Conservation (phyloP, 2,113 vertebrate genomes). For the Baryphthengus martii region DNA sequence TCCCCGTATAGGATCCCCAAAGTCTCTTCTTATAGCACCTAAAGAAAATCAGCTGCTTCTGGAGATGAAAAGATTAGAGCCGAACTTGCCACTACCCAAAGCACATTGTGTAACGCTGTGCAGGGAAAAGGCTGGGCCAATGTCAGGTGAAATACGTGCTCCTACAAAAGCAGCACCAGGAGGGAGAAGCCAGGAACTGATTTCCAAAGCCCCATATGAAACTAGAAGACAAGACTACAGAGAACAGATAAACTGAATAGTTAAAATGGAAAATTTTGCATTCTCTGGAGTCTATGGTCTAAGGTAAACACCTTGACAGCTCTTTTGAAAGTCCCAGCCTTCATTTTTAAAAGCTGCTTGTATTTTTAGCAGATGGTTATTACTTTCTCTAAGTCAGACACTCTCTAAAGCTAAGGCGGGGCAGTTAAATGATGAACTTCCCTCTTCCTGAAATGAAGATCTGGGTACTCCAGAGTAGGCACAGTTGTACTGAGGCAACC, state of each 20-base stretch:
- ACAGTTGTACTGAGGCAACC: not conserved
- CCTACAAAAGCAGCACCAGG: not conserved
- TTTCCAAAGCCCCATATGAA: not conserved
- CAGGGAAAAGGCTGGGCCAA: not conserved
- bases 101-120: not conserved
- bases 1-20: not conserved
- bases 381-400: not conserved
- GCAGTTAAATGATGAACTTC: not conserved
- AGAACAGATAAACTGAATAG: not conserved
- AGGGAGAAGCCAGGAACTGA: not conserved
- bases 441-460: not conserved
- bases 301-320: not conserved
- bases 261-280: not conserved
- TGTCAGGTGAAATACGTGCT: not conserved
- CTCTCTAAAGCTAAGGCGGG: not conserved
- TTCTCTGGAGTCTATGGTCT: not conserved
- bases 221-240: not conserved
- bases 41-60: constrained; percentile 2
- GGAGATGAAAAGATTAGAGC: not conserved
- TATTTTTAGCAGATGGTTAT: not conserved
- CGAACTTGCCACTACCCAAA: not conserved
- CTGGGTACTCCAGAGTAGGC: not conserved
- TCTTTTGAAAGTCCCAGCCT: not conserved
- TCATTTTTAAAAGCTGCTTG: not conserved
- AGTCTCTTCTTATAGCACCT: not conserved